Conservation (phyloP, 2,797 vertebrate genomes). For the Siniperca scherzeri region DNA sequence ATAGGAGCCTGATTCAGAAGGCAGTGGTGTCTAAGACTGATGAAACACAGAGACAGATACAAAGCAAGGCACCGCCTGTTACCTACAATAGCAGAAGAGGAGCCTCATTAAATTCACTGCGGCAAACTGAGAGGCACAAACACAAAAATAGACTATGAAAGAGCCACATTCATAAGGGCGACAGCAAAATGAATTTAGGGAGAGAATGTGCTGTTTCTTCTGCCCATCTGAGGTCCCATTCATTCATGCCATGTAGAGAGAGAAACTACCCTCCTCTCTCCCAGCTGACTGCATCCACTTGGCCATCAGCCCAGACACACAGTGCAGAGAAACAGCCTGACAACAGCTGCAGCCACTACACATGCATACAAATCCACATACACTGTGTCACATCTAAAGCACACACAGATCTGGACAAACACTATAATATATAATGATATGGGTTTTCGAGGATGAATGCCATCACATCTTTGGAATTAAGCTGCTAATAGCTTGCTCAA, state of each 20-base stretch:
- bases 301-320: conserved; percentile 67
- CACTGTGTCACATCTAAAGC: conserved; percentile 1
- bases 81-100: conserved; percentile 42
- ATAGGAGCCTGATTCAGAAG: conserved; percentile 34
- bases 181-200: conserved; percentile 54
- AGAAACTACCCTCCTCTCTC: conserved; percentile 17
- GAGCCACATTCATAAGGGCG: conserved; percentile 66
- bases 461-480: not conserved
- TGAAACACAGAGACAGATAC: conserved; percentile 38
- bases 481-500: not conserved
- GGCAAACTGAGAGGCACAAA: conserved; percentile 45
- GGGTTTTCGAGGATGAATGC: not conserved
- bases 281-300: conserved; percentile 62
- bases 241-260: conserved; percentile 49
- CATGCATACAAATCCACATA: conserved; percentile 11
- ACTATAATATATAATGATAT: not conserved
- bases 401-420: not conserved
- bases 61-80: conserved; percentile 47
- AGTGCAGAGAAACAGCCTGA: conserved; percentile 57
- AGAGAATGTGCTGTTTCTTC: conserved; percentile 70
- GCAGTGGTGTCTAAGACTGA: conserved; percentile 20
- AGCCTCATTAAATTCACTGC: conserved; percentile 72
- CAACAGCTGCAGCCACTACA: conserved; percentile 65
- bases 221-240: conserved; percentile 69
- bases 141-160: conserved; percentile 68